A percentile compares a stretch with the other conserved stretches of the same genome.
phyloP scores from a whole-genome alignment of 2,113 vertebrate species.

The Aplodontia rufa region DNA sequence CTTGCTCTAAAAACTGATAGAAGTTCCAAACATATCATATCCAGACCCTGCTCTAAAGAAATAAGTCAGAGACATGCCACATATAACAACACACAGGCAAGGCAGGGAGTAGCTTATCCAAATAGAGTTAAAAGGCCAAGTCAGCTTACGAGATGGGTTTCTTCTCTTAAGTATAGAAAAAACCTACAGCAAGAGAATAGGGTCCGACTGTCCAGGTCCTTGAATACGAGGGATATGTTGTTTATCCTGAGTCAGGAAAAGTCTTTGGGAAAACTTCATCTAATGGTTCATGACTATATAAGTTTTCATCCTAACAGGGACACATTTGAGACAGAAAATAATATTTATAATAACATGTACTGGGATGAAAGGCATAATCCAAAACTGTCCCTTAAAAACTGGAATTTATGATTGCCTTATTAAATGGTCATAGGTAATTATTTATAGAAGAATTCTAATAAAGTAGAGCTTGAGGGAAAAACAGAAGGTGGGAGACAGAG shows the following conservation, averaged over 20 bases:
- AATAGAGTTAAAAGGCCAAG: neutral
- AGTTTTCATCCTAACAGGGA: neutral
- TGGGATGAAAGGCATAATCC: neutral
- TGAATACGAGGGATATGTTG: neutral
- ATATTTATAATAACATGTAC: neutral
- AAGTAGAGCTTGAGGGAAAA: neutral
- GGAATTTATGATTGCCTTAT: neutral
- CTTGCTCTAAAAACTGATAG: neutral
- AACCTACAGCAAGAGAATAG: neutral
- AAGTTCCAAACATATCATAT: neutral
- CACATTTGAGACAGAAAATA: neutral
- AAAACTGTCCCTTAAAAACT: neutral
- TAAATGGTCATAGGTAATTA: neutral
- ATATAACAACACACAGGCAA: neutral
- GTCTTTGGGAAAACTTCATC: neutral
- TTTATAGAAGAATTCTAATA: slow-evolving; percentile 11
- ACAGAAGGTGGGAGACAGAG: neutral
- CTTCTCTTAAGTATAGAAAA: neutral
- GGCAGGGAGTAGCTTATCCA: neutral
- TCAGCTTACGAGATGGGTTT: neutral
- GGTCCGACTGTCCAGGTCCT: neutral
- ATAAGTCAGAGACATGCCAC: neutral
- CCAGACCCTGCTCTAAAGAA: neutral
- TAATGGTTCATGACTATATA: neutral
- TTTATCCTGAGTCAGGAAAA: neutral